phyloP scores from a whole-genome alignment of 2,797 vertebrate species.

The Enteromius unitaeniatus region DNA sequence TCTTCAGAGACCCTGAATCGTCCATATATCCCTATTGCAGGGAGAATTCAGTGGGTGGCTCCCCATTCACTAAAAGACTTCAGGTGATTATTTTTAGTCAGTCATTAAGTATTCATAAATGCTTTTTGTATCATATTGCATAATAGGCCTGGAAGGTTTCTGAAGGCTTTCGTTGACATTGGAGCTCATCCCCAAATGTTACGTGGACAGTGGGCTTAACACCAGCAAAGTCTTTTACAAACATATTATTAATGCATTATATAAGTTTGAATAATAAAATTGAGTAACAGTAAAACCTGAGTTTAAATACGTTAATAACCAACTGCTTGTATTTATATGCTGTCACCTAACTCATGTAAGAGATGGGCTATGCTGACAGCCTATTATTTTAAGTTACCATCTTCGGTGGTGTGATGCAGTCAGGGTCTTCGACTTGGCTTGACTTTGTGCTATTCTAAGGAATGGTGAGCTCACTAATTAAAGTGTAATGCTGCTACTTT shows the following conservation, averaged over 20 bases:
- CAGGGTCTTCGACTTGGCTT: not conserved
- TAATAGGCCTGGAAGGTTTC: constrained; percentile 10
- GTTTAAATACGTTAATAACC: constrained; percentile 2
- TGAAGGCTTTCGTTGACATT: not conserved
- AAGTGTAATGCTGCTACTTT: constrained; percentile 38
- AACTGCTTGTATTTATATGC: not conserved
- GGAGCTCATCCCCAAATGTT: not conserved
- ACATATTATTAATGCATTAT: not conserved
- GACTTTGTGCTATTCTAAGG: constrained; percentile 27
- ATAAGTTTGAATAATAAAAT: not conserved
- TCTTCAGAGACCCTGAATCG: constrained; percentile 20
- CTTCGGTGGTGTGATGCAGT: not conserved
- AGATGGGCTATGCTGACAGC: not conserved
- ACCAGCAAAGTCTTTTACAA: not conserved
- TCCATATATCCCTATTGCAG: constrained; percentile 28
- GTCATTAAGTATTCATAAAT: constrained; percentile 51
- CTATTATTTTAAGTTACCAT: constrained; percentile 7
- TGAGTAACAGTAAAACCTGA: too few relatives aligned
- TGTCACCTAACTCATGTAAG: constrained; percentile 14
- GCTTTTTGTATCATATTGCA: constrained; percentile 30
- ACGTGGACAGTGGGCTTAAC: not conserved
- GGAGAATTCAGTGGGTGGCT: constrained; percentile 37
- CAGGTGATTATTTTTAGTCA: constrained; percentile 48
- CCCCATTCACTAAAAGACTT: constrained; percentile 24
- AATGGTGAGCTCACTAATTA: constrained; percentile 49